These are phyloP conservation scores for Drosophila mulleri DNA, from an alignment of 2,888 invertebrate species.

Conservation along the genomic window DNA sequence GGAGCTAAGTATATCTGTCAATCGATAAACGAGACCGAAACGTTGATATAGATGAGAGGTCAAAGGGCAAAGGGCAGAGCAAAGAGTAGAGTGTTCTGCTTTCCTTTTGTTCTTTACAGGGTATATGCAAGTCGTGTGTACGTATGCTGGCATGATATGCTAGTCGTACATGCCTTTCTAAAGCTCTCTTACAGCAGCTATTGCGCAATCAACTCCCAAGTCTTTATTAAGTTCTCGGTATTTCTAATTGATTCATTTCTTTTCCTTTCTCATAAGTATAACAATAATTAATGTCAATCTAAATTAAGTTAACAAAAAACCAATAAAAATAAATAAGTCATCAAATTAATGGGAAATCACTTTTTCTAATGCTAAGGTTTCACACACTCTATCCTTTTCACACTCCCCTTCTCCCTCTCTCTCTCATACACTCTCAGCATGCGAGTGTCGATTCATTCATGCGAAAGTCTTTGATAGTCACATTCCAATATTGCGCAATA, in stretches of 20 bases:
- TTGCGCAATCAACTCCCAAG: not conserved
- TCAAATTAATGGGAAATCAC: too few relatives aligned
- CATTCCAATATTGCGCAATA: slow-evolving; percentile 51
- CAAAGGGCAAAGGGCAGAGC: too few relatives aligned
- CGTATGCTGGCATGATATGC: too few relatives aligned
- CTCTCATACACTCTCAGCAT: not conserved
- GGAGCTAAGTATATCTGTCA: not conserved
- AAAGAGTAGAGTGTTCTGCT: not conserved
- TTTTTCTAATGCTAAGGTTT: too few relatives aligned
- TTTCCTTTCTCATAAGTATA: not conserved
- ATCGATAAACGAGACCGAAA: not conserved
- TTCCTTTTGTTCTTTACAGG: not conserved
- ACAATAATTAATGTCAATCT: not conserved
- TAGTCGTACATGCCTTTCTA: not conserved
- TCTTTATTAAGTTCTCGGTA: too few relatives aligned
- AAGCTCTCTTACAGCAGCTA: not conserved
- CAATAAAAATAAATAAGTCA: too few relatives aligned
- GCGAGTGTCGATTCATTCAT: slow-evolving; percentile 39
- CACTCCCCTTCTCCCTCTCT: not conserved
- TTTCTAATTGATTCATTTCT: not conserved
- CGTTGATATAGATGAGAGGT: not conserved
- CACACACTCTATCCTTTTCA: too few relatives aligned
- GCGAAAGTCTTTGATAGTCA: slow-evolving; percentile 49
- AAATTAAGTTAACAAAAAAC: not conserved
- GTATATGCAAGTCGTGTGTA: not conserved